Evolutionary conservation across 2,888 invertebrate genomes (phyloP), one percentile per base, ranked within the genome.

Genomic region (Alentia gelatinosa): DNA sequence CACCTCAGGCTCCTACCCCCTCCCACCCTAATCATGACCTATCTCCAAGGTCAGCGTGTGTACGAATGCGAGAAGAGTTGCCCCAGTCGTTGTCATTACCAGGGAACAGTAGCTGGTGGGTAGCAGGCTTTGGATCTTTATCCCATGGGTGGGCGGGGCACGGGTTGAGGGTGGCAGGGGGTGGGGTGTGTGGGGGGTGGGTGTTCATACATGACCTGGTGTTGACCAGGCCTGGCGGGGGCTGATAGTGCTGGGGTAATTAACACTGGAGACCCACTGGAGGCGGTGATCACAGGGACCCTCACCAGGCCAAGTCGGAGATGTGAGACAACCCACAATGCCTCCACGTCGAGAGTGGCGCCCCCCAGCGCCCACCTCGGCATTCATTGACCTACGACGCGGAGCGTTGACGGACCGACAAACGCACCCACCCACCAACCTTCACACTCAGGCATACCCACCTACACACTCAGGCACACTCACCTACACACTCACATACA

Each of bases 201-300:
- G 15, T 79, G 74, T 26, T 15, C 4, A 26, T 74, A 33, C 74
- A 74, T 56, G 79, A 37, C 39, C 79, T 39, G 79, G 37, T 39
- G 39, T 35, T 79, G 79, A 79, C 79, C 79, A 79, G 79, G 79
- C 37, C 79, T 79, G 79, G 35, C 19, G 39, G 79, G 19, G 15
- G 37, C 79, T 79, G 79, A 79, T 79, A 79, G 79, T 15, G 79
- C 37, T 39, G 15, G 23, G 39, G 37, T 79, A 79, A 79, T 79
- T 79, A 79, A 39, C 79, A 39, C 79, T 37, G 79, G 79, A 79
- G 68, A 30, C 68, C 68, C 15, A 4, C 68, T 68, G 30, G 30
- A 68, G 68, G 68, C 12, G 30, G 30, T 68, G 68, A 68, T 68
- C 68, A 68, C 68, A 68, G 68, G 3, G 15, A 26, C 1, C 30